Evolutionary conservation across 2,888 invertebrate species (phyloP).

Genomic region (Micoletzkya japonica): DNA sequence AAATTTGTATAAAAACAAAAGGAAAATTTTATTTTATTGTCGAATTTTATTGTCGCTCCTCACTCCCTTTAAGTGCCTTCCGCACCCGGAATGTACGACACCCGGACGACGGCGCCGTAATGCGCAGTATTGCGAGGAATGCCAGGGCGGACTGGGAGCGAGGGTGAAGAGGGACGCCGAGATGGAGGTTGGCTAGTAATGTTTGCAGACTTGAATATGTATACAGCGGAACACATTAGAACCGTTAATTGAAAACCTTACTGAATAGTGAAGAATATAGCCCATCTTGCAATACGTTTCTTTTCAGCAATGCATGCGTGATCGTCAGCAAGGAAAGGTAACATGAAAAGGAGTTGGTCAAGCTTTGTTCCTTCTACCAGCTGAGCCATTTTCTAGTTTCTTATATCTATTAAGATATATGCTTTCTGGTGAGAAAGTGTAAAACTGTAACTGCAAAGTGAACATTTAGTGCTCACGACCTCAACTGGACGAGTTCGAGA

Average conservation of each 20-base stretch:
- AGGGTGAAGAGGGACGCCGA: conserved; percentile 53
- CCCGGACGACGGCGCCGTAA: conserved; percentile 28
- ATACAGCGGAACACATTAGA: neutral
- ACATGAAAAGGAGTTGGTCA: conserved; percentile 34
- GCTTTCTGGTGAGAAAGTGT: neutral
- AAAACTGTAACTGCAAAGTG: neutral
- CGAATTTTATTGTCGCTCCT: neutral
- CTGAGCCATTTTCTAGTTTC: neutral
- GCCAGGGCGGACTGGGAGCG: conserved; percentile 46
- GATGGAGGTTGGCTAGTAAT: conserved; percentile 32
- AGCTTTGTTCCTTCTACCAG: conserved; percentile 31
- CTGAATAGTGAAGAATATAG: neutral
- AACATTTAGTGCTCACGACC: conserved; percentile 12
- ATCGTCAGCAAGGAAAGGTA: conserved; percentile 38
- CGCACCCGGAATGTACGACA: conserved; percentile 53
- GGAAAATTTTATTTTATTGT: neutral
- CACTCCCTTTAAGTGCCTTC: conserved; percentile 47
- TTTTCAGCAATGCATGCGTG: conserved; percentile 36
- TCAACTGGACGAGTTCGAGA: conserved; percentile 48
- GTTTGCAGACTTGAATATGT: neutral
- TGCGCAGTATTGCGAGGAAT: conserved; percentile 56
- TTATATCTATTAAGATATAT: neutral
- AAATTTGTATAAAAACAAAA: neutral
- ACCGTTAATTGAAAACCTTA: neutral
- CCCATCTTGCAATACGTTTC: neutral